Evolutionary conservation across 1,140 invertebrate genomes (phyloP).

Genomic region (Sitophilus oryzae): DNA sequence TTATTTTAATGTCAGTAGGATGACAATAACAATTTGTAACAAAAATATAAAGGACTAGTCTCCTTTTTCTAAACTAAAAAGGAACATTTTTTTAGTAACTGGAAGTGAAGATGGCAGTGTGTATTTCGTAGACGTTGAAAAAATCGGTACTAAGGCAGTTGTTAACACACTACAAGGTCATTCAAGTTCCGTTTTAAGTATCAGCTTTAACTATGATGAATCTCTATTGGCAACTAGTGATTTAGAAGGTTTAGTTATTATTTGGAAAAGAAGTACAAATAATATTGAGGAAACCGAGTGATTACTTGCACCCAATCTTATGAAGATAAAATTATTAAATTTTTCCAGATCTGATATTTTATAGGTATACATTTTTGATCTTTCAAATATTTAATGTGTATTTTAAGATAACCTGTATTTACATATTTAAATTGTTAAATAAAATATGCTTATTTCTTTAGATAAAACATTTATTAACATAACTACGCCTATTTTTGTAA

Average conservation of each 20-base stretch:
- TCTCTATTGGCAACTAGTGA: conserved; percentile 80
- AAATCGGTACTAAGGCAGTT: conserved; percentile 60
- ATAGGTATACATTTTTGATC: no score
- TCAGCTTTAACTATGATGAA: conserved; percentile 87
- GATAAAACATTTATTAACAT: conserved; percentile 27
- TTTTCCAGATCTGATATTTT: no score
- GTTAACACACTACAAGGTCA: conserved; percentile 83
- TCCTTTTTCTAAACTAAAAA: conserved; percentile 7
- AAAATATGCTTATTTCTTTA: not conserved
- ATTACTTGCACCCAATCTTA: no score
- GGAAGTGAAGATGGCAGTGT: conserved; percentile 83
- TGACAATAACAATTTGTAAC: no score
- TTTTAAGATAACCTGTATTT: not conserved
- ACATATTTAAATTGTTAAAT: no score
- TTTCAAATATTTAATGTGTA: not conserved
- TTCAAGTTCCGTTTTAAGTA: conserved; percentile 71
- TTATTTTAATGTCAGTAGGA: no score
- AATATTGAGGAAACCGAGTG: no score
- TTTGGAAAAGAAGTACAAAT: conserved; percentile 62
- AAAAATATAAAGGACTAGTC: not conserved
- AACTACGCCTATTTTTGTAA: conserved; percentile 15
- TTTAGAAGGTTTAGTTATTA: conserved; percentile 75
- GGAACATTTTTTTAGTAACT: conserved; percentile 54
- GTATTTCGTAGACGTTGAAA: conserved; percentile 77
- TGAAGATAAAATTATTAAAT: no score